Base-by-base conservation (phyloP, 2,888 invertebrate genomes). In the Lymantria dispar region DNA sequence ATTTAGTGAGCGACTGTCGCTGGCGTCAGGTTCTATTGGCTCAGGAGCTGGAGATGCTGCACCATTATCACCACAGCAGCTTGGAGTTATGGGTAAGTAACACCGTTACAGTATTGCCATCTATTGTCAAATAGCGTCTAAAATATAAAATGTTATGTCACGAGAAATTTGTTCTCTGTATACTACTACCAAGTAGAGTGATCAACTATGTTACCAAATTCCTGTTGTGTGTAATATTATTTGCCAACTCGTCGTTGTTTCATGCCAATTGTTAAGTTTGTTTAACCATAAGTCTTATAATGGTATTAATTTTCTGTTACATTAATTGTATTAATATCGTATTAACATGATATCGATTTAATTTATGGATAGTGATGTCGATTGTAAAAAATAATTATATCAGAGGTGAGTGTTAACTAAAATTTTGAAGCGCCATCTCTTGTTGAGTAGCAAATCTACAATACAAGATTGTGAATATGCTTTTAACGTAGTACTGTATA, bases 41-140 rank as follows among this genome's bases (percentile, higher is more conserved):
- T 91, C 91, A 1, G 90, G 85, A 7, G 90, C 91, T 10, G 92
- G 92, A 41, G 93, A 93, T 60, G 93, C 94, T 36, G 92, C 94
- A 1, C 94, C 94, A 56, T 91, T 97, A 36, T 96, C 96, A 3
- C 96, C 97, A 0, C 96, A 97, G 76, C 97, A 98, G 70, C 92
- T 98, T 31, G 98, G 98, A 53, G 96, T 97, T 30, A 95, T 98
- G 94, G 98, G 96, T 96, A 85, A 95, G 95, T 94, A 9, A 15
- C 43, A 14, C 46, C 22, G 36, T 29, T 15, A 15, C 15, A 78
- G 50, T 62, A 78, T 71, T 80, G 82, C 80, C 83, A 86, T 85
- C 86, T 86, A 45, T 76, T 70, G 62, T 57, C 52, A 55, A 81
- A 63, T 82, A 78, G 80, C 30, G 0, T 38, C 7, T 12, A 29